Conservation (phyloP, 1,140 invertebrate species). For the Procambarus virginalis region DNA sequence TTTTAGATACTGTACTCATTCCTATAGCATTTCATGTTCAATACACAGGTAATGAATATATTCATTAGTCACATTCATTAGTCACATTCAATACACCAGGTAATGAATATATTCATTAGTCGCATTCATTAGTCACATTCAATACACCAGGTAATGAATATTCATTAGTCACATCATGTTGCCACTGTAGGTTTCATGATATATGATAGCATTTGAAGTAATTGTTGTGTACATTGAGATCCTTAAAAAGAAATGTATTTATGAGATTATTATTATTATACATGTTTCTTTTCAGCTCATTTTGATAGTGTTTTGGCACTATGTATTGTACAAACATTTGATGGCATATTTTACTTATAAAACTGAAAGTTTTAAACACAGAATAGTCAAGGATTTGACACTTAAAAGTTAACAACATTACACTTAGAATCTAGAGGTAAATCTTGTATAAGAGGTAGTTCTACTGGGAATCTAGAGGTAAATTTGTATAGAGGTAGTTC, state of each 20-base stretch:
- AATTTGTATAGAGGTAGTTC: background rate
- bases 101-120: too few relatives aligned
- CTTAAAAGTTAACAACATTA: conserved; percentile 8
- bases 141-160: too few relatives aligned
- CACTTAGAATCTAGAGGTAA: background rate
- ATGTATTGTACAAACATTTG: conserved; percentile 26
- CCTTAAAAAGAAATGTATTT: background rate
- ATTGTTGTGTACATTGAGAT: background rate
- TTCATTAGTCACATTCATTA: background rate
- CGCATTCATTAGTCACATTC: too few relatives aligned
- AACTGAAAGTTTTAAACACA: background rate
- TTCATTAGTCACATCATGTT: too few relatives aligned
- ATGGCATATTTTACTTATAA: conserved; percentile 32
- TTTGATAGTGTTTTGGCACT: conserved; percentile 17
- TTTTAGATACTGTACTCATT: background rate
- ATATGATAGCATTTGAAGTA: background rate
- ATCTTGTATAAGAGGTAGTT: conserved; percentile 12
- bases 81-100: too few relatives aligned
- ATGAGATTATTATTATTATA: background rate
- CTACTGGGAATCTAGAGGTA: background rate
- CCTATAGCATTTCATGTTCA: conserved; percentile 3
- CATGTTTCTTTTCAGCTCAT: background rate
- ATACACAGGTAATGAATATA: background rate
- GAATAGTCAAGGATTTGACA: background rate
- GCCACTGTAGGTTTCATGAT: background rate